phyloP scores from a whole-genome alignment of 2,888 invertebrate genomes.

The Artemia sinica region DNA sequence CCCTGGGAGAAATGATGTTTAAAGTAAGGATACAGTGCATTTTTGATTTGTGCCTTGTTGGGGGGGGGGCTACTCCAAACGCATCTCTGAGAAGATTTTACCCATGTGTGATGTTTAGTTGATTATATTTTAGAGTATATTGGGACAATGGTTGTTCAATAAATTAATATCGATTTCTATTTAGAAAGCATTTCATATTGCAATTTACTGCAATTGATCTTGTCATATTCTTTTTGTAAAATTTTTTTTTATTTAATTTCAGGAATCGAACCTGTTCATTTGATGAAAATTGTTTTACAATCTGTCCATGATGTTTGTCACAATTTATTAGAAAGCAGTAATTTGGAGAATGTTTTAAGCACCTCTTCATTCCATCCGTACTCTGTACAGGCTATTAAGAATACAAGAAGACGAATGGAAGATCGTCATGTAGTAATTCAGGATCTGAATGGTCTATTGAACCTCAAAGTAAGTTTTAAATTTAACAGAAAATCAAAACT shows the following conservation, averaged over 20 bases:
- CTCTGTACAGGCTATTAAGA: conserved; percentile 55
- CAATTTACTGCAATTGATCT: conserved; percentile 20
- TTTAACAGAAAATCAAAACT: too few relatives aligned
- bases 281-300: conserved; percentile 52
- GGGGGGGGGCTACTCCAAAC: too few relatives aligned
- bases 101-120: too few relatives aligned
- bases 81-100: too few relatives aligned
- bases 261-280: conserved; percentile 52
- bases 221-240: conserved; percentile 21
- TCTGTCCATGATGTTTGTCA: conserved; percentile 51
- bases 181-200: conserved; percentile 18
- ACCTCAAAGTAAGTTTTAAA: conserved; percentile 43
- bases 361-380: conserved; percentile 36
- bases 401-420: conserved; percentile 74
- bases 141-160: conserved; percentile 13
- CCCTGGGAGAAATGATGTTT: too few relatives aligned
- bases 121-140: background rate
- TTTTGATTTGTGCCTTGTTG: too few relatives aligned
- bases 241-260: conserved; percentile 31
- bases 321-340: conserved; percentile 43
- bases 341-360: conserved; percentile 19
- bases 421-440: conserved; percentile 69
- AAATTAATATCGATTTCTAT: conserved; percentile 18
- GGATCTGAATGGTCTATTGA: conserved; percentile 62
- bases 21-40: too few relatives aligned